These are phyloP conservation scores for Pipistrellus nathusii DNA, from an alignment of 2,797 vertebrate species.

Conservation along the genomic window DNA sequence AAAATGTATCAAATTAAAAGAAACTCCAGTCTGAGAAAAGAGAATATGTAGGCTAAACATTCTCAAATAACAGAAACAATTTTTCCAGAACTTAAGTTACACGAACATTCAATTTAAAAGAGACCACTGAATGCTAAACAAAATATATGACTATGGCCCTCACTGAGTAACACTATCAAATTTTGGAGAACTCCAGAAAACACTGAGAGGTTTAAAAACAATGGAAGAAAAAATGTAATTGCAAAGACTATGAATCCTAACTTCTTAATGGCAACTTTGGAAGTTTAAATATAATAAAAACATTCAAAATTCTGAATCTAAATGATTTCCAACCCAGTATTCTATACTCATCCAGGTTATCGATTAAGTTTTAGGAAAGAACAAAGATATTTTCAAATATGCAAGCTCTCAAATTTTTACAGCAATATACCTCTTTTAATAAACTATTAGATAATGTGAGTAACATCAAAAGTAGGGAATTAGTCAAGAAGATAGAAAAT, in stretches of 20 bases:
- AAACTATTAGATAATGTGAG: not conserved
- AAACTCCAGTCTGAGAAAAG: not conserved
- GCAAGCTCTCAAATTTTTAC: not conserved
- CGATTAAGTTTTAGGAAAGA: not conserved
- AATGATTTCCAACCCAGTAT: not conserved
- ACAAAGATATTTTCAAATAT: not conserved
- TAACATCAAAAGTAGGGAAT: not conserved
- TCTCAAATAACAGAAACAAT: slow-evolving; percentile 12
- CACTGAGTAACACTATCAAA: not conserved
- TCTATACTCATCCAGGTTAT: not conserved
- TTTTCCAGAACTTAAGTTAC: not conserved
- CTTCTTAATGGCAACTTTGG: not conserved
- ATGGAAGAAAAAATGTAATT: not conserved
- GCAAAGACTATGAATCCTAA: not conserved
- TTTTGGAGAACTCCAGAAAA: not conserved
- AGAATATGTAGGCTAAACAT: not conserved
- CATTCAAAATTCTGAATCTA: not conserved
- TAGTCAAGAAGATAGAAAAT: not conserved
- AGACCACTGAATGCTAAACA: not conserved
- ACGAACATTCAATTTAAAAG: not conserved
- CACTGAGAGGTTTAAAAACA: not conserved
- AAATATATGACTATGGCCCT: not conserved
- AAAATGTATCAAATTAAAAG: slow-evolving; percentile 10
- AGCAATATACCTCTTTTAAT: not conserved
- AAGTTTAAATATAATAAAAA: not conserved